These are phyloP conservation scores for Orthosia gothica DNA, from an alignment of 2,888 invertebrate genomes.

Conservation along the genomic window DNA sequence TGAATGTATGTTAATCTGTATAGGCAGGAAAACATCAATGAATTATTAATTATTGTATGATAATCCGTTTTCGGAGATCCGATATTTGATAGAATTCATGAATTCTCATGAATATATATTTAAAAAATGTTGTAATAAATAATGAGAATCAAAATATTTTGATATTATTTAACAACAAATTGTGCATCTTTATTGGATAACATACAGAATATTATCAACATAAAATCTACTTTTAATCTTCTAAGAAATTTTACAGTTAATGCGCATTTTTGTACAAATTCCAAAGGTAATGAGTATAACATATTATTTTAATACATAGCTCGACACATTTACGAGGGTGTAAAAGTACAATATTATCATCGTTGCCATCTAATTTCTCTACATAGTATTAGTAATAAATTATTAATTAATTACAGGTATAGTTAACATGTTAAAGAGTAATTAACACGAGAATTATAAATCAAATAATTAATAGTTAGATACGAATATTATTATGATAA, in stretches of 20 bases:
- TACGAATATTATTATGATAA: constrained; percentile 34
- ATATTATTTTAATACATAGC: neutral
- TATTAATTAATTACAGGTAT: constrained; percentile 43
- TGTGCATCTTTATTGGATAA: constrained; percentile 13
- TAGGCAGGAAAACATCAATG: constrained; percentile 62
- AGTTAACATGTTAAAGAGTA: constrained; percentile 32
- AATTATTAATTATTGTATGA: constrained; percentile 57
- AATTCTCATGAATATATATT: constrained; percentile 50
- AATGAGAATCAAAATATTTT: constrained; percentile 42
- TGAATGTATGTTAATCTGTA: constrained; percentile 71
- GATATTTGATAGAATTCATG: constrained; percentile 31
- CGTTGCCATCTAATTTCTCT: constrained; percentile 23
- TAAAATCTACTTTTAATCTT: neutral
- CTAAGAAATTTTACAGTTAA: constrained; percentile 11
- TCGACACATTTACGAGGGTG: neutral
- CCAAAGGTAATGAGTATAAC: neutral
- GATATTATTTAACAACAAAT: constrained; percentile 24
- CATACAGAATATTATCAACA: neutral
- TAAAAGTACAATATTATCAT: constrained; percentile 1
- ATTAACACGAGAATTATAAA: constrained; percentile 41
- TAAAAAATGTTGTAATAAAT: constrained; percentile 23
- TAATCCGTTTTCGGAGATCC: constrained; percentile 29
- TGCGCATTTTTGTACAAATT: neutral
- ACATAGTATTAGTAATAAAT: constrained; percentile 45
- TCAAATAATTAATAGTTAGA: constrained; percentile 43